These are phyloP conservation scores for Calameuta idolon DNA, from an alignment of 2,888 invertebrate genomes.

Conservation along the genomic window DNA sequence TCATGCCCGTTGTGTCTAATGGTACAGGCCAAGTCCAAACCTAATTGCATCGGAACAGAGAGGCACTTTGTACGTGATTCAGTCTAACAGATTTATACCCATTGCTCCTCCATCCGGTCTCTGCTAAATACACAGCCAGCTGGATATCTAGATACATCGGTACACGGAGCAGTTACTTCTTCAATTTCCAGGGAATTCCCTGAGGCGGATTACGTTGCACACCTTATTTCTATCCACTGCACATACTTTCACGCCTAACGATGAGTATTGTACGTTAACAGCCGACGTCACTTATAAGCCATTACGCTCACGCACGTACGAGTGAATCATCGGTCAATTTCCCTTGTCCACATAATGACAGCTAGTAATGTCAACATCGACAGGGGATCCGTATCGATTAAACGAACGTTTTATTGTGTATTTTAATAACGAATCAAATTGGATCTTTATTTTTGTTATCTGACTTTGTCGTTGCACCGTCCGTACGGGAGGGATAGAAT, in stretches of 20 bases:
- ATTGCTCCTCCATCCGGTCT: background rate
- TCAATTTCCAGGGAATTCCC: background rate
- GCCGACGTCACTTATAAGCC: background rate
- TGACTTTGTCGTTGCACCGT: slow-evolving; percentile 23
- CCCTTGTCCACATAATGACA: background rate
- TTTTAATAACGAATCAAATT: background rate
- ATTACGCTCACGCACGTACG: background rate
- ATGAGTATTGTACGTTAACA: background rate
- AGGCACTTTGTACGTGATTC: background rate
- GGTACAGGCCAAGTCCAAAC: background rate
- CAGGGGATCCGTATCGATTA: background rate
- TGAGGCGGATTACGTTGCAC: background rate
- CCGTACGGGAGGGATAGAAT: background rate
- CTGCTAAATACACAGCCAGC: background rate
- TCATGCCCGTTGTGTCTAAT: background rate
- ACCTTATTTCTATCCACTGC: background rate
- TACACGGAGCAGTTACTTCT: background rate
- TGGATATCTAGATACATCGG: background rate
- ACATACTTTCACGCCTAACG: background rate
- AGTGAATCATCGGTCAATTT: background rate
- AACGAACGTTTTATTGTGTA: background rate
- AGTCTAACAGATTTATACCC: background rate
- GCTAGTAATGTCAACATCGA: background rate
- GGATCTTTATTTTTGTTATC: background rate
- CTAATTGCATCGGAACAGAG: background rate